A percentile compares a stretch with the other conserved stretches of the same genome.
Evolutionary conservation across 2,113 vertebrate species (phyloP).

Genomic region (Pseudorasbora parva): DNA sequence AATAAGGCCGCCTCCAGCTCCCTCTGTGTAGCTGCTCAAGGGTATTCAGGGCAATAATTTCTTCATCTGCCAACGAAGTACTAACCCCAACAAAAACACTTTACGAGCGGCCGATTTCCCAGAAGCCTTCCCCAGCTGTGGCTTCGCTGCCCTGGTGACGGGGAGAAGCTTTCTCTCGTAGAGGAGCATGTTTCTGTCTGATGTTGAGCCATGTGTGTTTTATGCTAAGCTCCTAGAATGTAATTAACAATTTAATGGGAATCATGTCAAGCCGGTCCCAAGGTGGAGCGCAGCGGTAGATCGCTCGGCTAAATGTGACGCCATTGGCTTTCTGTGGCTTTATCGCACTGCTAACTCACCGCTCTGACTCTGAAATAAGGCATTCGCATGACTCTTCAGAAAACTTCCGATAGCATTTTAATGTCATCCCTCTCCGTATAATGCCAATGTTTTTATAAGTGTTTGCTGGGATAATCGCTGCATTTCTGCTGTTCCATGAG

Average conservation of each 20-base stretch:
- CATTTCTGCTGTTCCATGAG: background rate
- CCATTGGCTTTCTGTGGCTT: background rate
- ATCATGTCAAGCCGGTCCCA: constrained; percentile 71
- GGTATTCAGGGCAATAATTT: constrained; percentile 60
- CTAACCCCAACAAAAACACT: constrained; percentile 21
- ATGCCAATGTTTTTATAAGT: background rate
- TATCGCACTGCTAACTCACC: background rate
- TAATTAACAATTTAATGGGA: constrained; percentile 77
- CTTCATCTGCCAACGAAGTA: constrained; percentile 17
- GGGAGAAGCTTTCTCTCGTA: constrained; percentile 5
- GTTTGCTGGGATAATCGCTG: no score
- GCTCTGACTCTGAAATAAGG: background rate
- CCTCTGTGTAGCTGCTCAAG: constrained; percentile 46
- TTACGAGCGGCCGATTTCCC: constrained; percentile 42
- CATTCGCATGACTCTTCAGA: background rate
- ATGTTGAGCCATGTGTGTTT: constrained; percentile 62
- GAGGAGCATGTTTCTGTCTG: constrained; percentile 59
- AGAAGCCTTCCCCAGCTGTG: constrained; percentile 1
- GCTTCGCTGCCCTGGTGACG: constrained; percentile 36
- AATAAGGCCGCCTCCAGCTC: constrained; percentile 58
- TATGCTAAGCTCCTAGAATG: constrained; percentile 72
- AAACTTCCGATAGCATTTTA: background rate
- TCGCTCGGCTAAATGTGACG: constrained; percentile 21
- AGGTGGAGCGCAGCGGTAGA: constrained; percentile 59
- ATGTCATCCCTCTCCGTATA: no score